phyloP scores from a whole-genome alignment of 2,113 vertebrate species.

The Bos taurus region DNA sequence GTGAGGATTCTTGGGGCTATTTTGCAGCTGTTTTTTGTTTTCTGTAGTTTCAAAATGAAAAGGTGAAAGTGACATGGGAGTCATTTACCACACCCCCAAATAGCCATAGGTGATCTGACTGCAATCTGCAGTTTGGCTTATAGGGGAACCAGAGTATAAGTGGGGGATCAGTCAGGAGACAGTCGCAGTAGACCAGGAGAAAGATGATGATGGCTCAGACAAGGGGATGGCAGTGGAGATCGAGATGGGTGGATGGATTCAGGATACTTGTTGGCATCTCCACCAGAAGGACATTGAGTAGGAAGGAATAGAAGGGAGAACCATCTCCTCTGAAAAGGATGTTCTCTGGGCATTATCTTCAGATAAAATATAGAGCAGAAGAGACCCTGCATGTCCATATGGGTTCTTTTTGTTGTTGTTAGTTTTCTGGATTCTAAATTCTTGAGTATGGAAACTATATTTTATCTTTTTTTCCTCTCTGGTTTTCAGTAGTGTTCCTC shows the following conservation, averaged over 20 bases:
- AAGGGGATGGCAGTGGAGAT: neutral
- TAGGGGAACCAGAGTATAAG: neutral
- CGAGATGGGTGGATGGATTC: neutral
- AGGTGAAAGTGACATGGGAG: neutral
- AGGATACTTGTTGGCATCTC: neutral
- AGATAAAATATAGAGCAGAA: neutral
- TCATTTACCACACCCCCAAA: neutral
- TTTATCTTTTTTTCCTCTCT: neutral
- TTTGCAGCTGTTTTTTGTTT: neutral
- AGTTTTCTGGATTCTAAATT: neutral
- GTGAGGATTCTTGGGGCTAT: neutral
- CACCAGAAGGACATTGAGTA: neutral
- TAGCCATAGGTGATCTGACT: neutral
- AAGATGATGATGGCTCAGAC: neutral
- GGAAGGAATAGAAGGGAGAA: neutral
- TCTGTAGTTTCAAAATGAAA: constrained; percentile 13
- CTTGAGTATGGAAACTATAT: neutral
- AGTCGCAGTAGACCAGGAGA: neutral
- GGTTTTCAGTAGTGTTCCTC: neutral
- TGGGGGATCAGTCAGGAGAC: neutral
- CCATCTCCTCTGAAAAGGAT: neutral
- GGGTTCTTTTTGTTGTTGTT: neutral
- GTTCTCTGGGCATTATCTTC: neutral
- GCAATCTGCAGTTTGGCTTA: neutral
- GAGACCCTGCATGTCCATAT: neutral